A percentile compares a stretch with the other conserved stretches of the same genome.
These are phyloP conservation scores for Myripristis murdjan DNA, from an alignment of 2,797 vertebrate genomes.

Conservation along the genomic window DNA sequence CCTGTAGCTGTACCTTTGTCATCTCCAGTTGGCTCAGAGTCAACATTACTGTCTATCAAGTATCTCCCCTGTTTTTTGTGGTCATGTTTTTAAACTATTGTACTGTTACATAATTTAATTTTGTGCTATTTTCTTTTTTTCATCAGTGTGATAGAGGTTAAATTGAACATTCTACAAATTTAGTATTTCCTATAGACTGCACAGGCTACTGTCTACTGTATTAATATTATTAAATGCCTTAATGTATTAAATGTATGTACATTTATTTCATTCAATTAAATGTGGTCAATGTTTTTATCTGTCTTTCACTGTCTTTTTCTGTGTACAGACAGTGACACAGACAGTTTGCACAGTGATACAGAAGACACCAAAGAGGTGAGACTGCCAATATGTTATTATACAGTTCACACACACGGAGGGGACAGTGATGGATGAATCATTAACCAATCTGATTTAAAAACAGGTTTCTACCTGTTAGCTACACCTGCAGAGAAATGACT, in stretches of 20 bases:
- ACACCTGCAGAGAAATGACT: slow-evolving; percentile 14
- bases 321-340: slow-evolving; percentile 93
- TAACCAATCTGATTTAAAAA: slow-evolving; percentile 50
- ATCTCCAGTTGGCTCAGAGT: too few relatives aligned
- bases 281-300: too few relatives aligned
- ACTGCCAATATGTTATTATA: background rate
- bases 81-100: too few relatives aligned
- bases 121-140: too few relatives aligned
- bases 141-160: background rate
- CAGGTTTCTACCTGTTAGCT: slow-evolving; percentile 71
- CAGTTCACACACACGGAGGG: slow-evolving; percentile 10
- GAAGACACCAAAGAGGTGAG: slow-evolving; percentile 91
- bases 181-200: background rate
- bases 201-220: background rate
- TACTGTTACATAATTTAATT: too few relatives aligned
- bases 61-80: background rate
- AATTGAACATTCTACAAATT: background rate
- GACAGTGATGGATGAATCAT: slow-evolving; percentile 51
- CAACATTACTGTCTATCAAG: too few relatives aligned
- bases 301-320: slow-evolving; percentile 58
- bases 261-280: too few relatives aligned
- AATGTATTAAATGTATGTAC: too few relatives aligned
- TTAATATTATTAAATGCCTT: background rate
- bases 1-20: too few relatives aligned
- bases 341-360: slow-evolving; percentile 91